Evolutionary conservation across 1,140 invertebrate species (phyloP).

Genomic region (Drosophila kohkoa): DNA sequence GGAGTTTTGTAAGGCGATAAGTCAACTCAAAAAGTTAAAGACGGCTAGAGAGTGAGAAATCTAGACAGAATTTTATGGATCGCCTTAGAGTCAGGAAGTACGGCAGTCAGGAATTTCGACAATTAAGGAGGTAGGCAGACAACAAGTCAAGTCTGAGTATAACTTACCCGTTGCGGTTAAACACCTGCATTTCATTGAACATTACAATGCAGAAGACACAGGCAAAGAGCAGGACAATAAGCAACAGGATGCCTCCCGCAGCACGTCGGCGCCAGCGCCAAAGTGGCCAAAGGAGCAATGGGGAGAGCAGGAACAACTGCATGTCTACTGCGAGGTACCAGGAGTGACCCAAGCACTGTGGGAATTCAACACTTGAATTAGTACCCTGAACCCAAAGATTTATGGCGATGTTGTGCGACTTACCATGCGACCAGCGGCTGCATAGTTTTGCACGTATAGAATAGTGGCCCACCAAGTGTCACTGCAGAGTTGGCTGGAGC

Average conservation of each 20-base stretch:
- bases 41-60: too few relatives aligned
- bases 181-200: constrained; percentile 58
- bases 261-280: constrained; percentile 86
- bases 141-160: too few relatives aligned
- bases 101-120: too few relatives aligned
- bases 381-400: not conserved
- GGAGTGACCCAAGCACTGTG: constrained; percentile 94
- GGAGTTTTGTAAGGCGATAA: too few relatives aligned
- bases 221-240: constrained; percentile 57
- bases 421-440: constrained; percentile 73
- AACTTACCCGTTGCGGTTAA: constrained; percentile 57
- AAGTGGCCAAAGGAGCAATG: constrained; percentile 89
- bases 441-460: constrained; percentile 80
- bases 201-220: constrained; percentile 70
- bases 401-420: not conserved
- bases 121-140: too few relatives aligned
- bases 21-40: too few relatives aligned
- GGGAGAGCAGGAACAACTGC: constrained; percentile 92
- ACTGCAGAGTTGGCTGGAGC: constrained; percentile 51
- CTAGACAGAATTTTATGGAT: too few relatives aligned
- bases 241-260: constrained; percentile 47
- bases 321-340: constrained; percentile 96
- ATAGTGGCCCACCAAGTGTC: constrained; percentile 79
- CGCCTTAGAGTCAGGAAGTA: too few relatives aligned
- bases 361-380: not conserved